Percentiles rank a stretch among this genome's conserved stretches.
Evolutionary conservation across 53 echinoderm and acorn worm species (phyloP).

Genomic region (Glandiceps talaboti): DNA sequence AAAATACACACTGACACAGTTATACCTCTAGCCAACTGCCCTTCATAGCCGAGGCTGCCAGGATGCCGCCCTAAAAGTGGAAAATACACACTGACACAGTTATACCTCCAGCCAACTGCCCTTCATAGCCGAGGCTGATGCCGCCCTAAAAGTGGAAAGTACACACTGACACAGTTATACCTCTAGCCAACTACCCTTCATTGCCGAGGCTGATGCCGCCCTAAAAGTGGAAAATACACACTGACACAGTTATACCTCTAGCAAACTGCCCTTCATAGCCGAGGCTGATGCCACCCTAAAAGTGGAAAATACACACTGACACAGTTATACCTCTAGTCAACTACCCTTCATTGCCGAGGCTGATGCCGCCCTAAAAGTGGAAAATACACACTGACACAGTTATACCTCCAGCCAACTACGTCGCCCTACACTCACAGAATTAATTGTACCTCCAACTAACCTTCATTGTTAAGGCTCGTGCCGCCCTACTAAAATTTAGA

Average conservation of each 20-base stretch:
- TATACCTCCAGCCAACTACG: constrained; percentile 74
- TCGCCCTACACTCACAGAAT: constrained; percentile 59
- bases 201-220: constrained; percentile 64
- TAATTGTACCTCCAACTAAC: constrained; percentile 73
- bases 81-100: too few relatives aligned
- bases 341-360: constrained; percentile 70
- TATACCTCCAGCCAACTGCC: constrained; percentile 79
- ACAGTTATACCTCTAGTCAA: constrained; percentile 73
- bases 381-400: too few relatives aligned
- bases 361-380: constrained; percentile 75
- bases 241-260: too few relatives aligned
- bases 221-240: constrained; percentile 13
- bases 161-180: too few relatives aligned
- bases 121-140: constrained; percentile 67
- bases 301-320: too few relatives aligned
- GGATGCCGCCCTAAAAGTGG: constrained; percentile 78
- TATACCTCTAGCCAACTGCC: constrained; percentile 78
- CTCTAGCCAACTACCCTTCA: constrained; percentile 82
- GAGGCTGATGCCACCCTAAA: constrained; percentile 66
- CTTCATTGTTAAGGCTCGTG: constrained; percentile 71
- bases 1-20: too few relatives aligned
- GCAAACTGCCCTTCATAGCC: constrained; percentile 69
- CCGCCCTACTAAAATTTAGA: constrained; percentile 29
- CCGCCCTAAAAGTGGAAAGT: too few relatives aligned
- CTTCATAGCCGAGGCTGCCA: constrained; percentile 63